Evolutionary conservation across 2,113 vertebrate genomes (phyloP).

Genomic region (Toxotes chatareus): DNA sequence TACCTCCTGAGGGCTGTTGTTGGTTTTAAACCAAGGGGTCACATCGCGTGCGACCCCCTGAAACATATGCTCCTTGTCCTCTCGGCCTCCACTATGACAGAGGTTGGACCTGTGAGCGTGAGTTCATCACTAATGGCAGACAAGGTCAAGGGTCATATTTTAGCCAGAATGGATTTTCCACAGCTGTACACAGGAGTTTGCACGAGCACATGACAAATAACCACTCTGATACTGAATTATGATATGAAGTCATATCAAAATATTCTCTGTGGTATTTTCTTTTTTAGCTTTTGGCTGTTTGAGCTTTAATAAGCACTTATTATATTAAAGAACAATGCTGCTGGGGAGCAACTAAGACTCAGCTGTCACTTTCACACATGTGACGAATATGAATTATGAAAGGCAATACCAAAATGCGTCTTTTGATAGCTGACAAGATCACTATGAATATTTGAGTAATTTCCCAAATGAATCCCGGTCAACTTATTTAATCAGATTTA

Average conservation of each 20-base stretch:
- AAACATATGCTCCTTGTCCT: constrained; percentile 61
- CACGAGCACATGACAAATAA: constrained; percentile 59
- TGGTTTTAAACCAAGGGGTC: constrained; percentile 51
- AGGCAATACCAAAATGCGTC: constrained; percentile 29
- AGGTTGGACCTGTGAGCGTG: constrained; percentile 37
- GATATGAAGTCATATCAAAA: constrained; percentile 44
- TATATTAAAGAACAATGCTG: constrained; percentile 28
- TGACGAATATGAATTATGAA: constrained; percentile 53
- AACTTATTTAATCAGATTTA: constrained; percentile 43
- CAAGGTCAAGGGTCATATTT: constrained; percentile 56
- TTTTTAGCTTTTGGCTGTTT: constrained; percentile 50
- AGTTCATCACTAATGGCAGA: constrained; percentile 66
- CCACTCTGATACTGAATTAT: constrained; percentile 49
- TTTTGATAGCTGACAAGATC: constrained; percentile 38
- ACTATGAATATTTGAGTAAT: constrained; percentile 36
- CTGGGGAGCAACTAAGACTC: constrained; percentile 24
- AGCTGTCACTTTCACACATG: constrained; percentile 36
- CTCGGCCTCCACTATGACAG: constrained; percentile 38
- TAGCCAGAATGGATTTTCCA: constrained; percentile 66
- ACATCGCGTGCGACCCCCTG: not conserved
- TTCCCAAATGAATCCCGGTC: constrained; percentile 26
- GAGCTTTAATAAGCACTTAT: constrained; percentile 61
- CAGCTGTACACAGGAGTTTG: constrained; percentile 61
- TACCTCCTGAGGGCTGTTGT: constrained; percentile 65
- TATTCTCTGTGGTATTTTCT: constrained; percentile 46